Evolutionary conservation across 1,140 invertebrate species (phyloP).

Genomic region (Anastrepha obliqua): DNA sequence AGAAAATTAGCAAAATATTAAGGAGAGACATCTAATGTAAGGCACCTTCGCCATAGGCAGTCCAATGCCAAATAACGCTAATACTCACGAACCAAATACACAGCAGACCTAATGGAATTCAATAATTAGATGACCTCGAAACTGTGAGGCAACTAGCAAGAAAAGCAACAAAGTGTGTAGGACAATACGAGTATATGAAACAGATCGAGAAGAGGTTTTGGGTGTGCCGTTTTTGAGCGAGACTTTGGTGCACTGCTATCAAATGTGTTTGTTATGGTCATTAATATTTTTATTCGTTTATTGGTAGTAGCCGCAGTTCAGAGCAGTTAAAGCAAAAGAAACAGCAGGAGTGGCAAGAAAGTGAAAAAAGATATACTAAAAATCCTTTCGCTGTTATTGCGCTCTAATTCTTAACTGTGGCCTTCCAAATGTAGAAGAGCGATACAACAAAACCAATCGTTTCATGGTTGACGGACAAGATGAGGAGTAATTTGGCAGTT

Average conservation of each 20-base stretch:
- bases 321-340: not conserved
- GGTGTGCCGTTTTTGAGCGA: constrained; percentile 53
- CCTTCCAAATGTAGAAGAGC: not conserved
- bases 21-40: not conserved
- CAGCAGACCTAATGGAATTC: constrained; percentile 60
- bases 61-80: not conserved
- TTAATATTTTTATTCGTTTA: constrained; percentile 70
- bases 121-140: constrained; percentile 63
- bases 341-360: constrained; percentile 20
- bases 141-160: not conserved
- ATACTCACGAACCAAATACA: constrained; percentile 64
- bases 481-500: not conserved
- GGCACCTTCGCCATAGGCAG: not conserved
- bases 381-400: constrained; percentile 60
- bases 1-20: not conserved
- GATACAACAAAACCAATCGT: not conserved
- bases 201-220: constrained; percentile 58
- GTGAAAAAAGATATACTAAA: not conserved
- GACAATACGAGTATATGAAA: constrained; percentile 40
- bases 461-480: no score
- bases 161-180: not conserved
- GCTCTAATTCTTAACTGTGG: constrained; percentile 64
- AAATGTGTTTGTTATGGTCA: constrained; percentile 71
- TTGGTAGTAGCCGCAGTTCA: not conserved
- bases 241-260: not conserved